Evolutionary conservation across 1,140 invertebrate species (phyloP).

Genomic region (Hyles euphorbiae): DNA sequence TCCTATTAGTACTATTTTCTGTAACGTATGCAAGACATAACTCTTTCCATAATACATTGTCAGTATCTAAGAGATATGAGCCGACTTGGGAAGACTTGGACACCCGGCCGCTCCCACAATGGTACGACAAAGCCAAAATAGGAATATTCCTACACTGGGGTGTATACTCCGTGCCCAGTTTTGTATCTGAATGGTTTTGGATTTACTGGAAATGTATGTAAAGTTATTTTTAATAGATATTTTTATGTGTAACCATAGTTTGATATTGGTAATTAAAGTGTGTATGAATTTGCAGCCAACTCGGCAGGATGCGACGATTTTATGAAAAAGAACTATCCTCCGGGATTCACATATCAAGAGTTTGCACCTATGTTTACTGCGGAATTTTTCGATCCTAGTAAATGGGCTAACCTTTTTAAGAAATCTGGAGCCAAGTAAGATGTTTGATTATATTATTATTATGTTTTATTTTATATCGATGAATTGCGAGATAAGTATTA

Average conservation of each 20-base stretch:
- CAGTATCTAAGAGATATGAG: background rate
- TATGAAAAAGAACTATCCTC: conserved; percentile 86
- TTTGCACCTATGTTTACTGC: conserved; percentile 89
- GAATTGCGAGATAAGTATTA: background rate
- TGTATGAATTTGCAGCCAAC: conserved; percentile 25
- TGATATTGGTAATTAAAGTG: no score
- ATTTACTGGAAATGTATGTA: conserved; percentile 81
- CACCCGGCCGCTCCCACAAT: conserved; percentile 84
- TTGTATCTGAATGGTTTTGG: conserved; percentile 93
- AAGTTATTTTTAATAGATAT: no score
- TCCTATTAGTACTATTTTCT: no score
- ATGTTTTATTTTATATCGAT: no score
- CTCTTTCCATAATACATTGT: no score
- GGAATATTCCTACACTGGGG: conserved; percentile 97
- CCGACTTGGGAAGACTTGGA: background rate
- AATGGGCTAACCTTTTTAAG: conserved; percentile 86
- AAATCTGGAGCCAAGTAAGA: conserved; percentile 86
- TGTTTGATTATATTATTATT: no score
- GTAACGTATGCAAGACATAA: no score
- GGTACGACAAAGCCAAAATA: conserved; percentile 94
- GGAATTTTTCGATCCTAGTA: conserved; percentile 86
- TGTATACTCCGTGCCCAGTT: conserved; percentile 92
- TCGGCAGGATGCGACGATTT: conserved; percentile 68
- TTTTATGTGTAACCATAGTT: no score
- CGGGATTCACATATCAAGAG: conserved; percentile 89